Evolutionary conservation across 2,888 invertebrate species (phyloP).

Genomic region (Callosobruchus maculatus): DNA sequence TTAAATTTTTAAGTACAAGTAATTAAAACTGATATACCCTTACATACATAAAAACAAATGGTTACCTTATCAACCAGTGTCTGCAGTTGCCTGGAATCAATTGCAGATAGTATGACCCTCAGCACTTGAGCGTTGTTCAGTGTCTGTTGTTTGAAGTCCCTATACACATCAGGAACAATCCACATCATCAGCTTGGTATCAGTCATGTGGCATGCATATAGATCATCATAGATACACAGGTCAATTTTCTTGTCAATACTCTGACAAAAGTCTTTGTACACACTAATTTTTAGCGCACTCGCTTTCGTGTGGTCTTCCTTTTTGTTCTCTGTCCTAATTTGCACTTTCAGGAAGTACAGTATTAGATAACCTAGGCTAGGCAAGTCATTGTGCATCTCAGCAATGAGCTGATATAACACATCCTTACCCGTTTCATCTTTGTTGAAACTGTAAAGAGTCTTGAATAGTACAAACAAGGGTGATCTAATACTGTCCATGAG

Average conservation of each 20-base stretch:
- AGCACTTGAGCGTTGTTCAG: slow-evolving; percentile 85
- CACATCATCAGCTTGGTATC: slow-evolving; percentile 87
- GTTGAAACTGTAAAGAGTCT: slow-evolving; percentile 67
- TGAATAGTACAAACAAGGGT: slow-evolving; percentile 82
- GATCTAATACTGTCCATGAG: slow-evolving; percentile 73
- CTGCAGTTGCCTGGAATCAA: slow-evolving; percentile 88
- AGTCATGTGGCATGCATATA: slow-evolving; percentile 84
- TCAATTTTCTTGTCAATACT: slow-evolving; percentile 69
- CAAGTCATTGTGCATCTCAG: slow-evolving; percentile 72
- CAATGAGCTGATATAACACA: slow-evolving; percentile 68
- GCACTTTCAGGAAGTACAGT: slow-evolving; percentile 84
- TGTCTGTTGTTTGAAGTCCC: slow-evolving; percentile 82
- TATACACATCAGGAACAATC: slow-evolving; percentile 89
- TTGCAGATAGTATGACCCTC: slow-evolving; percentile 83
- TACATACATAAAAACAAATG: slow-evolving; percentile 40
- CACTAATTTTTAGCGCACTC: slow-evolving; percentile 72
- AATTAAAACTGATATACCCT: neutral
- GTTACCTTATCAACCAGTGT: slow-evolving; percentile 81
- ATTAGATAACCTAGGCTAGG: slow-evolving; percentile 78
- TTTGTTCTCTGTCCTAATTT: slow-evolving; percentile 56
- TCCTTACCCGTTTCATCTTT: slow-evolving; percentile 76
- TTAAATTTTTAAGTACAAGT: no score
- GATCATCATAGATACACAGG: slow-evolving; percentile 73
- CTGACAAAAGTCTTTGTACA: slow-evolving; percentile 87
- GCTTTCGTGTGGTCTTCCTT: slow-evolving; percentile 49